Evolutionary conservation across 2,113 vertebrate genomes (phyloP).

Genomic region (Elachura formosa): DNA sequence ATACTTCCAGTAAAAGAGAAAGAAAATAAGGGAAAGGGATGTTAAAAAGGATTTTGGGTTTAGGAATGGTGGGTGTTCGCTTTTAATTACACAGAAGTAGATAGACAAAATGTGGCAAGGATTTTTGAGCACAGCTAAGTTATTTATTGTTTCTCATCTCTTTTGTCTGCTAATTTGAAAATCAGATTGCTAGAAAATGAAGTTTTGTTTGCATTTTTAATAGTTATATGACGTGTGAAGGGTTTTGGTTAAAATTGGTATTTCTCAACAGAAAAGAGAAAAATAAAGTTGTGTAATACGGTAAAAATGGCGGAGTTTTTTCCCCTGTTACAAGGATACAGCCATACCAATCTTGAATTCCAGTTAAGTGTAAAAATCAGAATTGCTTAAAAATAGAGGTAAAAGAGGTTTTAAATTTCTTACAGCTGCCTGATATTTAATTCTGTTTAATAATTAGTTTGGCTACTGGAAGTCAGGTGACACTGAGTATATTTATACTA

Average conservation of each 20-base stretch:
- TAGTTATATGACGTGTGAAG: background rate
- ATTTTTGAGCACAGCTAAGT: background rate
- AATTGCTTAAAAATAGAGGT: background rate
- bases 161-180: background rate
- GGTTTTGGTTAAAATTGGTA: background rate
- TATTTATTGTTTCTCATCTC: background rate
- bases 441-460: background rate
- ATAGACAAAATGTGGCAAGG: background rate
- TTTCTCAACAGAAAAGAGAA: background rate
- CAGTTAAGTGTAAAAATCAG: background rate
- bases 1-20: background rate
- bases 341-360: background rate
- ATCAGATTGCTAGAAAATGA: background rate
- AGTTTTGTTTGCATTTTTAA: background rate
- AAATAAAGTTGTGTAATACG: background rate
- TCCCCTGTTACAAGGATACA: background rate
- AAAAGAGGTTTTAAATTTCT: background rate
- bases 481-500: background rate
- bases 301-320: background rate
- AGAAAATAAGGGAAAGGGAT: background rate
- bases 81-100: background rate
- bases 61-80: background rate
- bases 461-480: background rate
- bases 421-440: background rate
- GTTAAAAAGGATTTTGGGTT: background rate